Percentiles rank a stretch among this genome's conserved stretches.
Evolutionary conservation across 37 sponge, comb jelly and placozoan genomes (phyloP).

Genomic region (Hormiphora californensis): DNA sequence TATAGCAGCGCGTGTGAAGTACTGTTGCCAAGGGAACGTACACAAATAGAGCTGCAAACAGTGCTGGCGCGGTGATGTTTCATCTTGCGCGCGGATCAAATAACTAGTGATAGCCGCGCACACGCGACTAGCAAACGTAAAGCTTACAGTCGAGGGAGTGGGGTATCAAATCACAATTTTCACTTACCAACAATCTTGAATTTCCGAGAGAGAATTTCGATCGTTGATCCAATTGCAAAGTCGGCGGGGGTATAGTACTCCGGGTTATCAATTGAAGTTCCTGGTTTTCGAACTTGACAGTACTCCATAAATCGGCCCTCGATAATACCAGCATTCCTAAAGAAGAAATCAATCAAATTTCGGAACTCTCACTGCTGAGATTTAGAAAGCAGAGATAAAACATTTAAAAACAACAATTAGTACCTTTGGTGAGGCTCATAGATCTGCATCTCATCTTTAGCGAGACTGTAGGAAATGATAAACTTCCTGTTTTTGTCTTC

Average conservation of each 20-base stretch:
- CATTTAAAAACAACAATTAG: background rate
- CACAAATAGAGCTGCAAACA: no score
- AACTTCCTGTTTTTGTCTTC: constrained; percentile 89
- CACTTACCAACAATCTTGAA: constrained; percentile 66
- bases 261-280: constrained; percentile 65
- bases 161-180: background rate
- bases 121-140: no score
- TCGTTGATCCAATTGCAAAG: constrained; percentile 75
- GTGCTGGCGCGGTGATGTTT: no score
- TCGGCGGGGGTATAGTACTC: constrained; percentile 79
- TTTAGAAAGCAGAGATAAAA: background rate
- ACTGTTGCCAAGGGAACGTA: no score
- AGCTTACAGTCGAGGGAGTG: no score
- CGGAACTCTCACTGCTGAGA: background rate
- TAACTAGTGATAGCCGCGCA: background rate
- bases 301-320: constrained; percentile 89
- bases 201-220: constrained; percentile 83
- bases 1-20: no score
- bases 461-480: constrained; percentile 83
- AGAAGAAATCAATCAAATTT: background rate
- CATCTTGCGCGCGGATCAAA: no score
- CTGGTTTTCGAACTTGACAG: constrained; percentile 74
- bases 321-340: constrained; percentile 88
- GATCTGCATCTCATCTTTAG: constrained; percentile 86
- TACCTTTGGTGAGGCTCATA: constrained; percentile 93